Percentiles rank a stretch among this genome's conserved stretches.
phyloP scores from a whole-genome alignment of 2,113 vertebrate species.

The Vanacampus margaritifer region DNA sequence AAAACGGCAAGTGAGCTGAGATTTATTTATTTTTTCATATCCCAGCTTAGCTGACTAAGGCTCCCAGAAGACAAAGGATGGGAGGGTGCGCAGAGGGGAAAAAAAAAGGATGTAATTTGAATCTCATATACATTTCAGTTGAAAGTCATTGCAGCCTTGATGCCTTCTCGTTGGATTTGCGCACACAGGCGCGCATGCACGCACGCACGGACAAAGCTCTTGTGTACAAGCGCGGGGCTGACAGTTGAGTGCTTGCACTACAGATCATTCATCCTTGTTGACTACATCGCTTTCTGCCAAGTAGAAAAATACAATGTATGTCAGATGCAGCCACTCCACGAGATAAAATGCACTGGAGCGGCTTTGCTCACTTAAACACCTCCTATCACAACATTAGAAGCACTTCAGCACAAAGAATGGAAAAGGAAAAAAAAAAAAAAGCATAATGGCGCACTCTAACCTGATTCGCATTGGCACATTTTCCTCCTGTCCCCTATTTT shows the following conservation, averaged over 20 bases:
- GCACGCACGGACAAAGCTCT: slow-evolving; percentile 47
- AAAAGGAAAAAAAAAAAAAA: slow-evolving; percentile 13
- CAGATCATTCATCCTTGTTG: slow-evolving; percentile 63
- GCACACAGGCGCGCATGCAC: slow-evolving; percentile 34
- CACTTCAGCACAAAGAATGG: slow-evolving; percentile 15
- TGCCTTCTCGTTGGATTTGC: slow-evolving; percentile 68
- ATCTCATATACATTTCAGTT: slow-evolving; percentile 80
- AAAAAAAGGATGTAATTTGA: slow-evolving; percentile 66
- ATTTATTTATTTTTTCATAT: slow-evolving; percentile 44
- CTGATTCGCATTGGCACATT: slow-evolving; percentile 12
- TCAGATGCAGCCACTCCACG: slow-evolving; percentile 34
- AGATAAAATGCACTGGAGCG: slow-evolving; percentile 38
- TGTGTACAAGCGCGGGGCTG: slow-evolving; percentile 59
- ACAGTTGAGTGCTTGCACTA: slow-evolving; percentile 59
- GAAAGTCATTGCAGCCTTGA: slow-evolving; percentile 76
- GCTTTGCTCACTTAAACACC: slow-evolving; percentile 15
- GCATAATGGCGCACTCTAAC: background rate
- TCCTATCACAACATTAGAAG: slow-evolving; percentile 18
- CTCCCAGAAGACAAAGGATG: slow-evolving; percentile 62
- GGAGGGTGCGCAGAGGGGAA: slow-evolving; percentile 54
- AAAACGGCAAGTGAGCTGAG: slow-evolving; percentile 8
- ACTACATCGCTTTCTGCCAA: slow-evolving; percentile 49
- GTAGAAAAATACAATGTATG: slow-evolving; percentile 49
- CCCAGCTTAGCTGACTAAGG: slow-evolving; percentile 67
- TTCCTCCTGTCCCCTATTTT: slow-evolving; percentile 10